These are phyloP conservation scores for Crypturellus undulatus DNA, from an alignment of 2,113 vertebrate species.

Conservation along the genomic window DNA sequence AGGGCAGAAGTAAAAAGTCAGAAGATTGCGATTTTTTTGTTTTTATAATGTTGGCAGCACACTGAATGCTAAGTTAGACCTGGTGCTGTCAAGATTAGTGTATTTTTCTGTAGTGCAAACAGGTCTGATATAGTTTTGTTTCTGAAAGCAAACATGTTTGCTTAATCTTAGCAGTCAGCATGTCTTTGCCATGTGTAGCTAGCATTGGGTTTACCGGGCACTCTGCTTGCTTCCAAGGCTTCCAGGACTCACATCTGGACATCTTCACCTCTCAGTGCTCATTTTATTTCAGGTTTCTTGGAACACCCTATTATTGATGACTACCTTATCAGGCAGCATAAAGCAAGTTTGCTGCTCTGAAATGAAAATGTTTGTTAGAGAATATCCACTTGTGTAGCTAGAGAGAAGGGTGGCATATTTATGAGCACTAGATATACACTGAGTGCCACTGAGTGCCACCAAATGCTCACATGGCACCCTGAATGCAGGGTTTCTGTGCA, in stretches of 20 bases:
- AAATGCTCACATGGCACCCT: conserved; percentile 11
- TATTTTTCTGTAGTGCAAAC: conserved; percentile 25
- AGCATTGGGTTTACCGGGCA: not conserved
- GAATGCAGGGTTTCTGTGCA: conserved; percentile 58
- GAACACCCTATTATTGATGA: not conserved
- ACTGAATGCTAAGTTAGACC: conserved; percentile 50
- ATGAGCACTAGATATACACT: conserved; percentile 47
- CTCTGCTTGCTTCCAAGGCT: not conserved
- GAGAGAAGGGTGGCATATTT: conserved; percentile 41
- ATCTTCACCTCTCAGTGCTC: not conserved
- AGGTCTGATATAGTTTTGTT: conserved; percentile 4
- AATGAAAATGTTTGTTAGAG: conserved; percentile 31
- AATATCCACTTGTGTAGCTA: conserved; percentile 50
- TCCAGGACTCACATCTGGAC: not conserved
- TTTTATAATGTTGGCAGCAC: conserved; percentile 50
- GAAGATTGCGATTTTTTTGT: conserved; percentile 57
- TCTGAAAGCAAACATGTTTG: conserved; percentile 15
- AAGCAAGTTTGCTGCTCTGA: conserved; percentile 29
- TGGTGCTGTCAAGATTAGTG: conserved; percentile 37
- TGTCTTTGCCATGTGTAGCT: not conserved
- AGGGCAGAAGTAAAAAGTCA: conserved; percentile 56
- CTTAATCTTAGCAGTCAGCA: conserved; percentile 9
- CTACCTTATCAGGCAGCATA: not conserved
- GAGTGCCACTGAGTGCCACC: conserved; percentile 30
- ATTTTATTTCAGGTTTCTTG: not conserved